Evolutionary conservation across 2,888 invertebrate genomes (phyloP).

Genomic region (Heteropelma amictum): DNA sequence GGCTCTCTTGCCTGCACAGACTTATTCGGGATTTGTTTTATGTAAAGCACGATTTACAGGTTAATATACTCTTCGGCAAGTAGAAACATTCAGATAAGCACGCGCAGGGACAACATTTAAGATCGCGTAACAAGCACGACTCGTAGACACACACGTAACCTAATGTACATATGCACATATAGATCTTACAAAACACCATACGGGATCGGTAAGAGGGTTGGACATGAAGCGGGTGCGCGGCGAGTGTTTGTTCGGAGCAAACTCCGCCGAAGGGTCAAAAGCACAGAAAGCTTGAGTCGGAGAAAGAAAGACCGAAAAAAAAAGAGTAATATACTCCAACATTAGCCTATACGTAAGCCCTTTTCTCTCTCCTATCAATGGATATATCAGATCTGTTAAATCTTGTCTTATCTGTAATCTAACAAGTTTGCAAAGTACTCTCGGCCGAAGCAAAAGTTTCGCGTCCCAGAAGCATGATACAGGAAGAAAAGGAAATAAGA

Average conservation of each 20-base stretch:
- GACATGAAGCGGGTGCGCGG: slow-evolving; percentile 21
- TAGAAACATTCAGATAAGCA: slow-evolving; percentile 38
- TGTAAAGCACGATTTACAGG: slow-evolving; percentile 21
- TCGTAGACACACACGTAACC: not conserved
- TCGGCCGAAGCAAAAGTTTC: slow-evolving; percentile 21
- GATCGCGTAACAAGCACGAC: slow-evolving; percentile 26
- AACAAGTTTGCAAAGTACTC: slow-evolving; percentile 71
- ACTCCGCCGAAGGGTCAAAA: slow-evolving; percentile 30
- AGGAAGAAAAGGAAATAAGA: slow-evolving; percentile 57
- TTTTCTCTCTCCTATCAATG: slow-evolving; percentile 51
- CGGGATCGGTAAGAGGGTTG: slow-evolving; percentile 24
- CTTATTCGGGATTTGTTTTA: too few relatives aligned
- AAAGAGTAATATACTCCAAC: not conserved
- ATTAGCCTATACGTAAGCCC: slow-evolving; percentile 26
- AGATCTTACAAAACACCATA: not conserved
- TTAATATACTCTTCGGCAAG: slow-evolving; percentile 19
- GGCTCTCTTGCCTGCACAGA: too few relatives aligned
- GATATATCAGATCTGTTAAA: slow-evolving; percentile 75
- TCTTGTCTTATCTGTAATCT: slow-evolving; percentile 75
- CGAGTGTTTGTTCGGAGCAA: slow-evolving; percentile 25
- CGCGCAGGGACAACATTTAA: slow-evolving; percentile 7
- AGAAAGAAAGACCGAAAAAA: not conserved
- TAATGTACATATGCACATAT: not conserved
- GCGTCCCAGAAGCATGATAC: slow-evolving; percentile 49
- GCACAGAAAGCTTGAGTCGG: not conserved